Conservation (phyloP, 2,888 invertebrate species). For the Stramonita haemastoma region DNA sequence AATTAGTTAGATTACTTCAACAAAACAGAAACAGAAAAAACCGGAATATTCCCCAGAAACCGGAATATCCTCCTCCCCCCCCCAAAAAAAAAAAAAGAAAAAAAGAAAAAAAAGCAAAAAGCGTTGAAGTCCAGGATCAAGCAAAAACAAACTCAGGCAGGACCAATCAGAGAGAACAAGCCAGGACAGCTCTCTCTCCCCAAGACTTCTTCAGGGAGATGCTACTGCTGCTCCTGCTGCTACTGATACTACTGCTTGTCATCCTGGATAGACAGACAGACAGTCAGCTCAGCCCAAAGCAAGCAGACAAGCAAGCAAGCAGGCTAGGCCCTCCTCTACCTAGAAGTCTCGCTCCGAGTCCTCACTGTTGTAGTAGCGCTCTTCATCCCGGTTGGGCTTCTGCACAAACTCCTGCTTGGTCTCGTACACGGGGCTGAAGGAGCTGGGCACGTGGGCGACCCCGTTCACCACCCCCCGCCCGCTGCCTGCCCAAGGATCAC, state of each 20-base stretch:
- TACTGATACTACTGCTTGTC: no score
- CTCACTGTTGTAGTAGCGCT: conserved; percentile 48
- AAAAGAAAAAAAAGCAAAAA: neutral
- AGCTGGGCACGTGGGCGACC: conserved; percentile 54
- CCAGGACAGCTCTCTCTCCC: no score
- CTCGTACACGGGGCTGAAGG: conserved; percentile 65
- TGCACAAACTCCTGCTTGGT: conserved; percentile 71
- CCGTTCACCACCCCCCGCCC: conserved; percentile 46
- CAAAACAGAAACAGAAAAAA: no score
- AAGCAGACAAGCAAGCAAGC: neutral
- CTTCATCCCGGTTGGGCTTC: conserved; percentile 47
- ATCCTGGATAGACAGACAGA: neutral
- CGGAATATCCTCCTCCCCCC: no score
- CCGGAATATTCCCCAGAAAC: no score
- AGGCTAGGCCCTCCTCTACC: neutral
- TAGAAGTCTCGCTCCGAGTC: conserved; percentile 48
- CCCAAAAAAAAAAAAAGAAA: neutral
- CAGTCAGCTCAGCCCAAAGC: neutral
- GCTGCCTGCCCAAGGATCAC: conserved; percentile 31
- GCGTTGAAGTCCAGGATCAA: neutral
- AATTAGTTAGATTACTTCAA: no score
- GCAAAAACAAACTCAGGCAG: no score
- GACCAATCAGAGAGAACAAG: no score
- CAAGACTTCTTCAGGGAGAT: no score
- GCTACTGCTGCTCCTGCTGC: no score